phyloP scores from a whole-genome alignment of 2,113 vertebrate species.

The Odontophorus gujanensis region DNA sequence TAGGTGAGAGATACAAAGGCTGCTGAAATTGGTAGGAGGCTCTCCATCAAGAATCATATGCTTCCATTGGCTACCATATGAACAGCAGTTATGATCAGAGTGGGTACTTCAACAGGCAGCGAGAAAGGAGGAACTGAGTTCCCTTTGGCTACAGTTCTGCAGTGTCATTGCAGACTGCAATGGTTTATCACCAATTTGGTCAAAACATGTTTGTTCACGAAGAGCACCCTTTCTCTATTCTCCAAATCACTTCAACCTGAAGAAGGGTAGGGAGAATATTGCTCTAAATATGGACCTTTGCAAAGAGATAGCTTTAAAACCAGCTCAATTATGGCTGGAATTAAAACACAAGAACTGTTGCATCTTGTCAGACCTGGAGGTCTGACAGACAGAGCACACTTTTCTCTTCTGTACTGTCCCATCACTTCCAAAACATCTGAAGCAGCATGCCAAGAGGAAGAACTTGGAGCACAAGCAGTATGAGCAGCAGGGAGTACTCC shows the following conservation, averaged over 20 bases:
- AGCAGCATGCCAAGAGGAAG: neutral
- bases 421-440: neutral
- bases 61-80: neutral
- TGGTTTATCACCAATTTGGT: neutral
- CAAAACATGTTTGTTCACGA: neutral
- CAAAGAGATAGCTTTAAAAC: neutral
- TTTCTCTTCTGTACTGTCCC: rapidly evolving
- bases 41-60: neutral
- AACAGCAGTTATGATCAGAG: rapidly evolving
- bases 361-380: neutral
- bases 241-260: neutral
- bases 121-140: neutral
- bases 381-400: neutral
- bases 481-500: rapidly evolving
- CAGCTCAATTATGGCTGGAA: neutral
- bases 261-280: neutral
- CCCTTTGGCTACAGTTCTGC: neutral
- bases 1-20: neutral
- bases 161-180: rapidly evolving
- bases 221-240: neutral
- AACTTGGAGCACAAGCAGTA: neutral
- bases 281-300: neutral
- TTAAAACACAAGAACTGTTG: neutral
- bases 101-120: neutral
- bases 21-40: neutral